phyloP scores from a whole-genome alignment of 53 echinoderm and acorn worm genomes.

The Apostichopus leukothele region DNA sequence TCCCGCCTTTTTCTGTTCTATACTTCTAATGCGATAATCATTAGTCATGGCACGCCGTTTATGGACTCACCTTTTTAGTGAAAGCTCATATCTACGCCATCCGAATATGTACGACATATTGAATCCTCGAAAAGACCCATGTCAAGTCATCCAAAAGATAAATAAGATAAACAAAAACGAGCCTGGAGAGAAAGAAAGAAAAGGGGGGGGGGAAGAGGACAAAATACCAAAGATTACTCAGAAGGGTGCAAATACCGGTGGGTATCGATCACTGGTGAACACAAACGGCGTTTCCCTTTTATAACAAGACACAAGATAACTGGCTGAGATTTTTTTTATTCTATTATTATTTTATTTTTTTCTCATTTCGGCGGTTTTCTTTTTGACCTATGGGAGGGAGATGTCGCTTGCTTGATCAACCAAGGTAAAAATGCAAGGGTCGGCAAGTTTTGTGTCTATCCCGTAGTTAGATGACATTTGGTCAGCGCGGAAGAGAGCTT shows the following conservation, averaged over 20 bases:
- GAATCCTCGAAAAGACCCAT: not conserved
- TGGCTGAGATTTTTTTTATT: not conserved
- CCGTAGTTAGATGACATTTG: slow-evolving; percentile 31
- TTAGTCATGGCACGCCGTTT: not conserved
- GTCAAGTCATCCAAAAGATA: not conserved
- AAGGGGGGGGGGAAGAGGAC: not conserved
- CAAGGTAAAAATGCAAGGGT: slow-evolving; percentile 27
- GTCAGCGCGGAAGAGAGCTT: slow-evolving; percentile 17
- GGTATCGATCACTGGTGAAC: slow-evolving; percentile 14
- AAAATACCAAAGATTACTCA: not conserved
- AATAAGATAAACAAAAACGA: not conserved
- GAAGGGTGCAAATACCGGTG: slow-evolving; percentile 13
- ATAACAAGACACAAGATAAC: slow-evolving; percentile 25
- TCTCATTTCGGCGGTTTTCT: slow-evolving; percentile 2
- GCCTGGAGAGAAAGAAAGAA: slow-evolving; percentile 6
- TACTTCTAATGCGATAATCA: not conserved
- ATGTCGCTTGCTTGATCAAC: slow-evolving; percentile 28
- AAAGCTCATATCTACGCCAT: not conserved
- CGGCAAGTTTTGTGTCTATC: not conserved
- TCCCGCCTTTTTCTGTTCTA: no score
- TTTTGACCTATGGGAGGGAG: slow-evolving; percentile 17
- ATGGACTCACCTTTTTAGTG: not conserved
- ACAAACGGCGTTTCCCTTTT: slow-evolving; percentile 2
- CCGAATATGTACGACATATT: not conserved
- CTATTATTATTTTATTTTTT: not conserved